These are phyloP conservation scores for Dorcus hopei DNA, from an alignment of 2,888 invertebrate genomes.

Conservation along the genomic window DNA sequence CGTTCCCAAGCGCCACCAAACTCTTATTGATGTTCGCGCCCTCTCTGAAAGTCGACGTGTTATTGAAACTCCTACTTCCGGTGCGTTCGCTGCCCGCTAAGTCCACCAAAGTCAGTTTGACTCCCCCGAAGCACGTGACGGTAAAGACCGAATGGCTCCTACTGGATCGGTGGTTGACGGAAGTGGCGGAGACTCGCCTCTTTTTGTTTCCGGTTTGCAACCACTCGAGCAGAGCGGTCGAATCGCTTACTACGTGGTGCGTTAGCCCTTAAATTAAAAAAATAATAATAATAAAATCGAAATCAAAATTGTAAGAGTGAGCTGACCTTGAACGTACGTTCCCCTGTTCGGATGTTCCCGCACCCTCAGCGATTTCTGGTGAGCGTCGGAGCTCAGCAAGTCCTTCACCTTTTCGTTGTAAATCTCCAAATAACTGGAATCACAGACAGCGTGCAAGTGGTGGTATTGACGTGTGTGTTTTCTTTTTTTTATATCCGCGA, in stretches of 20 bases:
- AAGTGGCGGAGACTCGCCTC: constrained; percentile 68
- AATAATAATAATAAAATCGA: not conserved
- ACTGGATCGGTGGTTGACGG: constrained; percentile 68
- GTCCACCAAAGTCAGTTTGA: constrained; percentile 61
- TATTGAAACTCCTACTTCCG: constrained; percentile 46
- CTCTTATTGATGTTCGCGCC: constrained; percentile 76
- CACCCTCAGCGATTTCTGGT: constrained; percentile 56
- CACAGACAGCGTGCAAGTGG: constrained; percentile 9
- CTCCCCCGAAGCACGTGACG: constrained; percentile 60
- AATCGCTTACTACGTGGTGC: constrained; percentile 58
- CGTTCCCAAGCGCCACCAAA: constrained; percentile 76
- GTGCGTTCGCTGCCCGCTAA: constrained; percentile 69
- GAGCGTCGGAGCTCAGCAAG: constrained; percentile 49
- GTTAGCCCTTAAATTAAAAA: constrained; percentile 55
- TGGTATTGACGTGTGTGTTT: no score
- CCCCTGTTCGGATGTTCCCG: constrained; percentile 76
- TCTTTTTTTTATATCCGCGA: no score
- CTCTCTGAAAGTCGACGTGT: constrained; percentile 56
- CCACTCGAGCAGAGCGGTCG: constrained; percentile 56
- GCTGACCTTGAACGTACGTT: constrained; percentile 73
- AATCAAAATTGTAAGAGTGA: not conserved
- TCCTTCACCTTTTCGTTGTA: constrained; percentile 72
- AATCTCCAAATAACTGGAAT: constrained; percentile 59
- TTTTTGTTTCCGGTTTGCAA: constrained; percentile 60
- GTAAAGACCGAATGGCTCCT: constrained; percentile 73